Base-by-base conservation (phyloP, 2,113 vertebrate species). In the Anser brachyrhynchus region DNA sequence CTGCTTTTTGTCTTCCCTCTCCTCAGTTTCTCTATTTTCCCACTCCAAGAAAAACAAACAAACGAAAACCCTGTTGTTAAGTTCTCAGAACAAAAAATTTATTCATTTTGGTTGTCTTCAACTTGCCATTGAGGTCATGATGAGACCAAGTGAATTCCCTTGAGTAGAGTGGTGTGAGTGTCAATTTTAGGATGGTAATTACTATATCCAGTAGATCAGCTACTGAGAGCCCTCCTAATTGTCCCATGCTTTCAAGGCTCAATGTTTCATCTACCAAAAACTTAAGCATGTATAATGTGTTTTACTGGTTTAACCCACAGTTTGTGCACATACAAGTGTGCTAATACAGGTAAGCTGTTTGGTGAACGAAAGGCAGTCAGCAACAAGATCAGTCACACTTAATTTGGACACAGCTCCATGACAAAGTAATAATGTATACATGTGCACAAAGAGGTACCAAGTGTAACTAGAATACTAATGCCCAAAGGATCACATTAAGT, bases 191-290 rank as follows among this genome's bases (percentile, higher is more conserved):
- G 22, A 23, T 20, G 10, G 3, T 6, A 33, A 17, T 13, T 20
- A 16, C 0, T 1, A 35, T 31, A 43, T 8, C 12, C 20, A 13
- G 26, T 0, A 6, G 13, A 9, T 14, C 29, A 70, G 65, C 51
- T 15, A 0, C 33, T 5, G 22, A 31, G 41, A 43, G 7, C 11
- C 25, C 1, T 44, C 6, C 26, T 4, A 1, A 0, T 12, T 11
- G 13, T 21, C 55, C 81, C 31, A 13, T 1, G 0, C 20, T 31
- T 22, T 31, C 39, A 35, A 18, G 64, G 58, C 55, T 67, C 26
- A 13, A n/a, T 7, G 13, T 13, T 13, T 43, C n/a, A 16, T 8
- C 33, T 43, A 26, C 9, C 28, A 28, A 26, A 31, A 39, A 31
- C 39, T 31, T 2, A 10, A 20, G 55, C 31, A 14, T 0, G 0